Conservation (phyloP, 2,888 invertebrate species). For the Parthenolecanium corni region DNA sequence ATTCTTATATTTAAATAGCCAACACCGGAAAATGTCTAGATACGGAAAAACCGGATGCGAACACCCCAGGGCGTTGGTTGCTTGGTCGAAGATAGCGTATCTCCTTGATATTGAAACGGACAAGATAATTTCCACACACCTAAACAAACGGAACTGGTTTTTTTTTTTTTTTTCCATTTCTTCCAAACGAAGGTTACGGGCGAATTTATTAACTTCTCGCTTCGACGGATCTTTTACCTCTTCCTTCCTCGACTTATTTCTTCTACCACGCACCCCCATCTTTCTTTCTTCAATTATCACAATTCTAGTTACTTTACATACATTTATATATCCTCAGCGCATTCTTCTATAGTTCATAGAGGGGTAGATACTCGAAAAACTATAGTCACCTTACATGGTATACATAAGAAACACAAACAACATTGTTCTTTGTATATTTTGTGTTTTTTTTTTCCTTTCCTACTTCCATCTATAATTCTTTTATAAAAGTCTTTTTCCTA, state of each 20-base stretch:
- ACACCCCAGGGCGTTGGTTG: slow-evolving; percentile 20
- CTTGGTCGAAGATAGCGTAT: slow-evolving; percentile 20
- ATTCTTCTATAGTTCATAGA: no score
- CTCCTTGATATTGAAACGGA: slow-evolving; percentile 25
- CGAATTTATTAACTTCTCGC: slow-evolving; percentile 23
- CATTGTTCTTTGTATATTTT: no score
- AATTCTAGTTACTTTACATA: no score
- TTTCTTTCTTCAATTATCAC: no score
- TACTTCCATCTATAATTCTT: no score
- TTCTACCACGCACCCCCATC: no score
- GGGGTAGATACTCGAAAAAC: no score
- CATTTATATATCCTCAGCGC: background rate
- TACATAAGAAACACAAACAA: no score
- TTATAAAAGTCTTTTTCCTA: background rate
- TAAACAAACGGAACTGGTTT: slow-evolving; percentile 26
- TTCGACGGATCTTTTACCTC: slow-evolving; percentile 23
- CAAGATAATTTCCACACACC: slow-evolving; percentile 24
- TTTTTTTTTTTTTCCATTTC: no score
- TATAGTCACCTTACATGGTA: no score
- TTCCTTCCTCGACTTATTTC: slow-evolving; percentile 2
- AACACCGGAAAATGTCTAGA: background rate
- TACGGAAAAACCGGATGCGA: slow-evolving; percentile 21
- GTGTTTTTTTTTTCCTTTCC: background rate
- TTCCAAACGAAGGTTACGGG: slow-evolving; percentile 22
- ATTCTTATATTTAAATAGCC: background rate